Evolutionary conservation across 2,888 invertebrate species (phyloP), one percentile per base, ranked within the genome.

Genomic region (Pherbina coryleti): DNA sequence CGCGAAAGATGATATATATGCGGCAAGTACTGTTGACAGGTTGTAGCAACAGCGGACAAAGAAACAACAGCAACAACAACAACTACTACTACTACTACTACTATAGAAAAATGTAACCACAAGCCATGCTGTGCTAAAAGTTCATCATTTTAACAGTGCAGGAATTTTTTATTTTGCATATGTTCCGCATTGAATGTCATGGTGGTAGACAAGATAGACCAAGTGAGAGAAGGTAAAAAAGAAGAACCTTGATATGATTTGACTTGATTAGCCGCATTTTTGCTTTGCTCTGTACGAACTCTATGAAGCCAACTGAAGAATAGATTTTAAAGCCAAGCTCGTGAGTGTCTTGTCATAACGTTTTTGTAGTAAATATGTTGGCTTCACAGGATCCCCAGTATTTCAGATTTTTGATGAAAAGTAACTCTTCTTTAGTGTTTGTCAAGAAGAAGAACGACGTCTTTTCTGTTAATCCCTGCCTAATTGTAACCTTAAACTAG

Each of bases 1-100:
- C 80, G 69, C 79, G 80, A 78, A 80, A 80, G 79, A 81, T 79
- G 80, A 82, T 78, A 80, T 78, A 80, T 64, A 75, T 82, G 81
- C 78, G 78, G 79, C 79, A 79, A 78, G 75, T 79, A 77, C 70
- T 81, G 82, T 81, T 85, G 85, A 85, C 86, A 86, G 85, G 85
- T 85, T 85, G 83, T 81, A 72, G 79, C 78, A 53, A 70, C 9
- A 51, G 51, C 8, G 31, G 70, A 14, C 44, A 44, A 53, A 77
- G 53, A 34, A 57, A 55, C 25, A n/a, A 66, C 57, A 60, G 44
- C n/a, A 34, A 67, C 77, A 55, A 31, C 74, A 75, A 78, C 49
- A 67, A 22, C 49, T 14, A 22, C 37, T 22, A 57, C 11, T 22
- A 28, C 69, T 8, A 8, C 31, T 66, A 37, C 37, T 3, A 5